Evolutionary conservation across 2,113 vertebrate species (phyloP).

Genomic region (Nerophis lumbriciformis): DNA sequence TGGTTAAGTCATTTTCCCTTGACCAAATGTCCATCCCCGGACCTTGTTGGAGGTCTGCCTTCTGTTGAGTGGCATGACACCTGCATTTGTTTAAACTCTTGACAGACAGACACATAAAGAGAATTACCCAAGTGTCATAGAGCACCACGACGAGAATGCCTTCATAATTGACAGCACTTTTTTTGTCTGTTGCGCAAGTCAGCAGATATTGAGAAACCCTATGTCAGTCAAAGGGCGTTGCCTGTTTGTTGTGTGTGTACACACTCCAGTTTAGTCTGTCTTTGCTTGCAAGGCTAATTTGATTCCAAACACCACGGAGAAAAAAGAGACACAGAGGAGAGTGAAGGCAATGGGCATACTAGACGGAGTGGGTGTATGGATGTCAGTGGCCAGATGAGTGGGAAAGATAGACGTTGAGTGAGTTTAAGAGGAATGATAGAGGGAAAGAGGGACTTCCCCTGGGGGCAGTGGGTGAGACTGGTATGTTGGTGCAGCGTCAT

Average conservation of each 20-base stretch:
- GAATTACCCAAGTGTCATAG: neutral
- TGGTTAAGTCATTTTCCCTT: no score
- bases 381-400: constrained; percentile 40
- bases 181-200: constrained; percentile 48
- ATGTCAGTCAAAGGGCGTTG: constrained; percentile 71
- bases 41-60: no score
- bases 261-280: constrained; percentile 36
- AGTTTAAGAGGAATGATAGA: constrained; percentile 23
- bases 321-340: constrained; percentile 33
- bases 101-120: neutral
- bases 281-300: constrained; percentile 58
- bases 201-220: constrained; percentile 67
- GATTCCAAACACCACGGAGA: constrained; percentile 51
- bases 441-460: constrained; percentile 37
- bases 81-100: neutral
- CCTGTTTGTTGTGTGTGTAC: constrained; percentile 45
- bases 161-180: neutral
- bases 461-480: constrained; percentile 28
- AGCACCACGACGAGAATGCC: neutral
- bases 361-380: constrained; percentile 11
- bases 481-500: constrained; percentile 52
- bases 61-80: neutral
- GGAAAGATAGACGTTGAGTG: constrained; percentile 32
- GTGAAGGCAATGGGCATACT: constrained; percentile 23
- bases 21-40: no score